Conservation (phyloP, 2,113 vertebrate genomes). For the Pitta sordida region DNA sequence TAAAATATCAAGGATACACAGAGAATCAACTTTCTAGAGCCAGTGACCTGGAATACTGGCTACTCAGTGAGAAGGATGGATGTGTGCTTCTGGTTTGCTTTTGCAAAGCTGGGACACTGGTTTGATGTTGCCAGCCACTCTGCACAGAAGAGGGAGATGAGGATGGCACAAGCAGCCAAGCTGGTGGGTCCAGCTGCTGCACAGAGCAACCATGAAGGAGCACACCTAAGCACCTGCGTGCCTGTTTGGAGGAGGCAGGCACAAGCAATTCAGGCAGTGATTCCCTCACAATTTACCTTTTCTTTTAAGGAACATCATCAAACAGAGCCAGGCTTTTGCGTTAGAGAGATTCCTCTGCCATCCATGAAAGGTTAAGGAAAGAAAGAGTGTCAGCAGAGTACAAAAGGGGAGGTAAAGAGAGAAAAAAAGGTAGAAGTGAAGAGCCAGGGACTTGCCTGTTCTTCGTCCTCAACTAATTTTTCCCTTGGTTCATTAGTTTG, state of each 20-base stretch:
- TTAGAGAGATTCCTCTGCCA: neutral
- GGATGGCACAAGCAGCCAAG: neutral
- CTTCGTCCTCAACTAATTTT: neutral
- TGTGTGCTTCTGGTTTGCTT: neutral
- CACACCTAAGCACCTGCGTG: accelerated
- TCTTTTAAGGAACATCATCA: neutral
- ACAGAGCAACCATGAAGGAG: neutral
- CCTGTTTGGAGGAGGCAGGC: neutral
- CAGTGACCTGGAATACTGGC: neutral
- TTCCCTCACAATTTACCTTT: neutral
- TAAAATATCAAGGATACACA: neutral
- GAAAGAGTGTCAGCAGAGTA: neutral
- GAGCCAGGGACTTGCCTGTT: neutral
- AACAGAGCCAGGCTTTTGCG: neutral
- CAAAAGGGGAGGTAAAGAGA: neutral
- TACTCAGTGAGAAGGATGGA: neutral
- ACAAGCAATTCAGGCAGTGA: neutral
- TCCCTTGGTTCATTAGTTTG: neutral
- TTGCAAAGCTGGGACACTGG: neutral
- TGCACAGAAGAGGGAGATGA: neutral
- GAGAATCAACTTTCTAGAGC: neutral
- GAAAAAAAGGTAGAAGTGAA: neutral
- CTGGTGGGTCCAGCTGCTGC: neutral
- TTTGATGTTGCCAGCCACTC: neutral
- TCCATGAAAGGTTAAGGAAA: neutral